phyloP scores from a whole-genome alignment of 2,888 invertebrate species.

The Orthosia incerta region DNA sequence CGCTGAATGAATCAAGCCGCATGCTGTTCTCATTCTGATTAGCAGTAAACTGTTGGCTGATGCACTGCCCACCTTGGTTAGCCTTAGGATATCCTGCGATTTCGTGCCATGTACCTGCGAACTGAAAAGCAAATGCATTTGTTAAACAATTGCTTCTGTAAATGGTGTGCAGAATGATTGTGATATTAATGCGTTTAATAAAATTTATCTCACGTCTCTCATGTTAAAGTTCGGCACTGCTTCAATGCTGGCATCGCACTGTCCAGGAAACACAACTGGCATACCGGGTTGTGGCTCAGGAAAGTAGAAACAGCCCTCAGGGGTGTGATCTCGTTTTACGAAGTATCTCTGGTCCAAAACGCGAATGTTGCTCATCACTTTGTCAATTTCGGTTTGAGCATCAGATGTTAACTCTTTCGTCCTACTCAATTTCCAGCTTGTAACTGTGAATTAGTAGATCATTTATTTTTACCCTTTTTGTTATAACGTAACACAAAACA shows the following conservation, averaged over 20 bases:
- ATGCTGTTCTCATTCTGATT: slow-evolving; percentile 61
- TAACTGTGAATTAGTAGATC: slow-evolving; percentile 70
- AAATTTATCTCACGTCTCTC: slow-evolving; percentile 63
- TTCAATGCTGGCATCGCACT: slow-evolving; percentile 76
- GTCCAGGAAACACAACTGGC: slow-evolving; percentile 80
- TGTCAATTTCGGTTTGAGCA: slow-evolving; percentile 66
- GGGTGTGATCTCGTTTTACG: slow-evolving; percentile 70
- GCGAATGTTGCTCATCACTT: slow-evolving; percentile 65
- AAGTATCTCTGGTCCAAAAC: slow-evolving; percentile 78
- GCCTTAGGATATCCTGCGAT: slow-evolving; percentile 78
- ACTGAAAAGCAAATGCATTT: slow-evolving; percentile 65
- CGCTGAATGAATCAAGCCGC: slow-evolving; percentile 70
- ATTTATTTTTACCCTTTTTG: background rate
- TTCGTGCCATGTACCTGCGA: slow-evolving; percentile 77
- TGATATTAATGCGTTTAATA: background rate
- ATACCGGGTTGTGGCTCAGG: slow-evolving; percentile 75
- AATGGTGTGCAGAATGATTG: background rate
- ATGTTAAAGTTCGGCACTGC: slow-evolving; percentile 75
- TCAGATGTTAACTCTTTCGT: slow-evolving; percentile 66
- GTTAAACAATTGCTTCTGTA: background rate
- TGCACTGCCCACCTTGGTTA: slow-evolving; percentile 76
- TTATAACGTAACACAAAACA: background rate
- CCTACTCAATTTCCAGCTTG: slow-evolving; percentile 82
- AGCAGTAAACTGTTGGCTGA: slow-evolving; percentile 73
- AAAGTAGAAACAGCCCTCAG: slow-evolving; percentile 80